Conservation (phyloP, 2,888 invertebrate species). For the Acanthacorydalis orientalis region DNA sequence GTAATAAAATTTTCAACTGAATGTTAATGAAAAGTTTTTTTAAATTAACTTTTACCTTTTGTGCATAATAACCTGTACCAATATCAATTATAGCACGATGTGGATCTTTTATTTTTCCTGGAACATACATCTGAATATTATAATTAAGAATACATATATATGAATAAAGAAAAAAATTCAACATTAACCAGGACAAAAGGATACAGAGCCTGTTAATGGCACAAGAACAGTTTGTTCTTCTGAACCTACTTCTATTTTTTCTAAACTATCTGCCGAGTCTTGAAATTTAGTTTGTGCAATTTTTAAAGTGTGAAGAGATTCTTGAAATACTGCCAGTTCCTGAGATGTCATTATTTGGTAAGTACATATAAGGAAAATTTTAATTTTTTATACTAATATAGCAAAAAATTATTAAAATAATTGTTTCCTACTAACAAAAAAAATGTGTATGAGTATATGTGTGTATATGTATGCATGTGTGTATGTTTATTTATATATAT, state of each 20-base stretch:
- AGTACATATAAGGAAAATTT: not conserved
- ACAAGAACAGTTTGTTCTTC: conserved; percentile 78
- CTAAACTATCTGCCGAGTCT: conserved; percentile 70
- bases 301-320: conserved; percentile 77
- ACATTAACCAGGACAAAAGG: conserved; percentile 17
- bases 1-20: conserved; percentile 4
- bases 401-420: too few relatives aligned
- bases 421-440: too few relatives aligned
- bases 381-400: too few relatives aligned
- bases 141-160: not conserved
- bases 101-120: conserved; percentile 70
- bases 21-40: not conserved
- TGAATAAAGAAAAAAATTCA: not conserved
- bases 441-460: too few relatives aligned
- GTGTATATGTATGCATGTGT: too few relatives aligned
- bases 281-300: conserved; percentile 80
- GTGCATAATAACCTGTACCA: conserved; percentile 92
- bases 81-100: conserved; percentile 85
- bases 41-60: conserved; percentile 46
- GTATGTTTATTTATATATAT: too few relatives aligned
- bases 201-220: conserved; percentile 81
- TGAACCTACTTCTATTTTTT: conserved; percentile 57
- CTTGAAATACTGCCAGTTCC: conserved; percentile 80
- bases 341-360: conserved; percentile 21
- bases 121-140: conserved; percentile 69